Percentiles rank a stretch among this genome's conserved stretches.
phyloP scores from a whole-genome alignment of 2,113 vertebrate genomes.

The Orthonyx spaldingii region DNA sequence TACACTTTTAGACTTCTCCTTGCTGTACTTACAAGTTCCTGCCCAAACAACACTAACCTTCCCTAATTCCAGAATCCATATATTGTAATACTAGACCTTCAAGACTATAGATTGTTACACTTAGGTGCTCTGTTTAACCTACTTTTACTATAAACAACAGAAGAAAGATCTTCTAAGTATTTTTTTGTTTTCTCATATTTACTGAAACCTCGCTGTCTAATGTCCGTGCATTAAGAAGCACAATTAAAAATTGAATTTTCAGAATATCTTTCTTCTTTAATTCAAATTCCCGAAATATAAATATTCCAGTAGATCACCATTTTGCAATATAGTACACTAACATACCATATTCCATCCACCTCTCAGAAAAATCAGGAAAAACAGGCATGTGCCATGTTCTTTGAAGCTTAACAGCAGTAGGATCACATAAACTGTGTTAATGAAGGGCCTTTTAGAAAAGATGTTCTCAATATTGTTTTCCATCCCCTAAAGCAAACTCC shows the following conservation, averaged over 20 bases:
- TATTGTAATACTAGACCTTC: background rate
- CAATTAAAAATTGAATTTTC: background rate
- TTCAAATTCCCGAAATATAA: background rate
- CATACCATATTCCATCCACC: background rate
- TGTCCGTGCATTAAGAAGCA: background rate
- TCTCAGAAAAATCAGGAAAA: background rate
- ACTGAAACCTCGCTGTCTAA: background rate
- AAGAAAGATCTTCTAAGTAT: background rate
- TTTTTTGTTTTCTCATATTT: background rate
- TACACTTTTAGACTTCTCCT: conserved; percentile 20
- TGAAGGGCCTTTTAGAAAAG: background rate
- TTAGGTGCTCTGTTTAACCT: background rate
- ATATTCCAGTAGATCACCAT: background rate
- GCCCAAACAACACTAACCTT: conserved; percentile 6
- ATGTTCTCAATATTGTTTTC: background rate
- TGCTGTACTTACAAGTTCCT: background rate
- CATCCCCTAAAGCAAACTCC: background rate
- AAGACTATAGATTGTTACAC: background rate
- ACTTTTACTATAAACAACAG: background rate
- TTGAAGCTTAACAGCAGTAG: background rate
- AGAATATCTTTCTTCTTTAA: background rate
- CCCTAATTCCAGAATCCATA: background rate
- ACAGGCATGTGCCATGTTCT: background rate
- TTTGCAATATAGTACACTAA: background rate
- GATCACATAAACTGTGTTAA: background rate